These are phyloP conservation scores for Acromyrmex heyeri DNA, from an alignment of 1,140 invertebrate genomes.

Conservation along the genomic window DNA sequence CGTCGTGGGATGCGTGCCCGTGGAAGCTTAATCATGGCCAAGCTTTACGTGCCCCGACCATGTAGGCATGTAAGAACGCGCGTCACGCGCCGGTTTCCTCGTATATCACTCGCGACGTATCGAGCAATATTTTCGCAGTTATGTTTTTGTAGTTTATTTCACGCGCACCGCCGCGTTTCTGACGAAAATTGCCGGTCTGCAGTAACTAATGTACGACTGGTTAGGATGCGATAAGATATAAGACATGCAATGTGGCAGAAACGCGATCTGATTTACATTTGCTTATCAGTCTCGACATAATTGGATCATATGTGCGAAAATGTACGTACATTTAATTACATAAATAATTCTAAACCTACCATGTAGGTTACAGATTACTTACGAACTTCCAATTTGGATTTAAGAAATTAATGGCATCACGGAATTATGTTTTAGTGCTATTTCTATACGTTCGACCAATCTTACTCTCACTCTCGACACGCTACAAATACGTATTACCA, in stretches of 20 bases:
- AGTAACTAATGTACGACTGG: constrained; percentile 16
- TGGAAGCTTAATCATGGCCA: constrained; percentile 70
- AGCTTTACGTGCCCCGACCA: constrained; percentile 21
- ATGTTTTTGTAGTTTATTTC: constrained; percentile 45
- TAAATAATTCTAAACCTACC: background rate
- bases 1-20: constrained; percentile 62
- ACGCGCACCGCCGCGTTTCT: constrained; percentile 45
- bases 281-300: constrained; percentile 6
- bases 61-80: constrained; percentile 47
- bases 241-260: constrained; percentile 25
- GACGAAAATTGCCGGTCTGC: constrained; percentile 47
- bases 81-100: constrained; percentile 42
- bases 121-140: constrained; percentile 60
- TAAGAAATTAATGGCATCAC: background rate
- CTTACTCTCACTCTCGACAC: constrained; percentile 3
- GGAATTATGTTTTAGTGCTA: background rate
- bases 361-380: background rate
- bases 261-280: constrained; percentile 28
- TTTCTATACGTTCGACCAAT: background rate
- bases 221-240: constrained; percentile 37
- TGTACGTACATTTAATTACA: background rate
- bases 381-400: background rate
- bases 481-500: background rate
- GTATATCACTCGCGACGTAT: constrained; percentile 62
- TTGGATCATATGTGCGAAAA: background rate